A percentile compares a stretch with the other conserved stretches of the same genome.
phyloP scores from a whole-genome alignment of 2,888 invertebrate species.

The Pyrrhia umbra region DNA sequence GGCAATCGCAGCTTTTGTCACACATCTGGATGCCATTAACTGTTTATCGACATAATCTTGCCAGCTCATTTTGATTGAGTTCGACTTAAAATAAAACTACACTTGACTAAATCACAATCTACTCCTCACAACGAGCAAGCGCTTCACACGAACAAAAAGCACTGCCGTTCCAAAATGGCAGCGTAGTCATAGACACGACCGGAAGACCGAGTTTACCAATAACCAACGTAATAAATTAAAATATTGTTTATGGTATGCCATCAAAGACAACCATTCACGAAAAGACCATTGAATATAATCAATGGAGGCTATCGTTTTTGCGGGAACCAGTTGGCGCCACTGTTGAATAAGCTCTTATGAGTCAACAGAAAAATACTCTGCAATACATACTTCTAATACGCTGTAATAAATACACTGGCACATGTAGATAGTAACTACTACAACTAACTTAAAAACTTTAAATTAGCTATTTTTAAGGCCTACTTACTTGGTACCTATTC shows the following conservation, averaged over 20 bases:
- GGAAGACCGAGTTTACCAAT: conserved; percentile 73
- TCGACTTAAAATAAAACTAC: conserved; percentile 89
- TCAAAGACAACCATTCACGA: conserved; percentile 25
- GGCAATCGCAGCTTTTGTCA: conserved; percentile 98
- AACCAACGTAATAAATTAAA: conserved; percentile 69
- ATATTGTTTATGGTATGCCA: conserved; percentile 28
- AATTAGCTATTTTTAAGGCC: no score
- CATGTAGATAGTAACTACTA: no score
- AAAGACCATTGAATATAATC: conserved; percentile 2
- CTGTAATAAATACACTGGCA: no score
- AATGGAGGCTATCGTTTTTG: no score
- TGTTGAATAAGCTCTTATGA: no score
- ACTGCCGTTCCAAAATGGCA: conserved; percentile 90
- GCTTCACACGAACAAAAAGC: conserved; percentile 90
- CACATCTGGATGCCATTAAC: conserved; percentile 98
- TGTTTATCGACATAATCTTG: conserved; percentile 99
- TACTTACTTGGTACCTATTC: no score
- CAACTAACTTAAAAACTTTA: no score
- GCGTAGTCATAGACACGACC: conserved; percentile 84
- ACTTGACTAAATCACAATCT: conserved; percentile 87
- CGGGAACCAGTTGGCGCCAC: no score
- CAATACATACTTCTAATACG: no score
- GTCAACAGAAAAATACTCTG: no score
- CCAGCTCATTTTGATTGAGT: conserved; percentile 96
- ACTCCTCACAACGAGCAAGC: conserved; percentile 88